These are phyloP conservation scores for Anas georgica DNA, from an alignment of 2,797 vertebrate species.

Conservation along the genomic window DNA sequence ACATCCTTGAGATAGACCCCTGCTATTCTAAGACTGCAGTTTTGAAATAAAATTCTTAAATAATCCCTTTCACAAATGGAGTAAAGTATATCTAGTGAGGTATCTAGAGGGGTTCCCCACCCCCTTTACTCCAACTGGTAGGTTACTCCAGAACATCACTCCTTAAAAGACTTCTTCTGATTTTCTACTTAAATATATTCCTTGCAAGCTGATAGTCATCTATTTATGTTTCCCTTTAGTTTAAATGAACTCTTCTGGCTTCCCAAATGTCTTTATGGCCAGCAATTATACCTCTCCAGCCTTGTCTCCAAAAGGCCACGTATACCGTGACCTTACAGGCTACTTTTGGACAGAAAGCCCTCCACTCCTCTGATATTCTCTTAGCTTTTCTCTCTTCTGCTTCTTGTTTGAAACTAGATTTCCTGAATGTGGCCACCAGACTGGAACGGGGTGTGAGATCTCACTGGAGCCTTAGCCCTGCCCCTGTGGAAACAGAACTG, in stretches of 20 bases:
- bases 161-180: not conserved
- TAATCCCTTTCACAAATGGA: not conserved
- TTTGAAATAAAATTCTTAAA: not conserved
- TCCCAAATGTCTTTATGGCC: not conserved
- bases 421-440: not conserved
- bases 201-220: not conserved
- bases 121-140: not conserved
- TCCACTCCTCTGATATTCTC: not conserved
- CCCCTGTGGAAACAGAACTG: accelerated
- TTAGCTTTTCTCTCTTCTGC: not conserved
- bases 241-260: not conserved
- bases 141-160: not conserved
- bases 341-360: not conserved
- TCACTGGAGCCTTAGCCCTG: not conserved
- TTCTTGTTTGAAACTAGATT: not conserved
- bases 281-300: not conserved
- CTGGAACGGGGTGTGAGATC: not conserved
- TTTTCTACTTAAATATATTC: not conserved
- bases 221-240: not conserved
- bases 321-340: too few relatives aligned
- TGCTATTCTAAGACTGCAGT: not conserved
- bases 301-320: not conserved
- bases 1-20: not conserved
- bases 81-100: not conserved
- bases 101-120: not conserved